Evolutionary conservation across 2,113 vertebrate species (phyloP).

Genomic region (Eira barbara): DNA sequence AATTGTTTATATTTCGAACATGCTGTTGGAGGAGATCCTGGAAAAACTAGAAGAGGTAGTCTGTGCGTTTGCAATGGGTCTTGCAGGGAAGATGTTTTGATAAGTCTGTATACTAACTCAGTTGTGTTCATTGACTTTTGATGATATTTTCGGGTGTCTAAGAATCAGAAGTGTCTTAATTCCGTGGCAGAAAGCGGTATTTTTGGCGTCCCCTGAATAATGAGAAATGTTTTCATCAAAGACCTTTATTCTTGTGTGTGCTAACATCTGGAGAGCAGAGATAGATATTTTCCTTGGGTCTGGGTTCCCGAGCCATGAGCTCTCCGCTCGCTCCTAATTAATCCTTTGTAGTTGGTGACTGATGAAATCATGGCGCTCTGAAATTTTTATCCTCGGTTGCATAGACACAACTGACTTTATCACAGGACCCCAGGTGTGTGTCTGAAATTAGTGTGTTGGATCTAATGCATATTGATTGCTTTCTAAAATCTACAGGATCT

Average conservation of each 20-base stretch:
- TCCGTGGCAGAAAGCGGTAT: constrained; percentile 24
- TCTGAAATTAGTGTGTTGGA: constrained; percentile 84
- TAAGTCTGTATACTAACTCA: neutral
- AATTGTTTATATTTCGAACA: neutral
- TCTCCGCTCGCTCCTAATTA: constrained; percentile 89
- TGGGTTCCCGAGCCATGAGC: constrained; percentile 73
- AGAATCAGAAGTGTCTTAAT: constrained; percentile 16
- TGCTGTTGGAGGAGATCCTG: neutral
- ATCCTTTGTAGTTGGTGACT: constrained; percentile 91
- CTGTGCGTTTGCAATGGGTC: neutral
- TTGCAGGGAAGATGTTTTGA: constrained; percentile 7
- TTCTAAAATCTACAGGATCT: constrained; percentile 64
- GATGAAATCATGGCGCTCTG: constrained; percentile 83
- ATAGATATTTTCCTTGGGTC: constrained; percentile 81
- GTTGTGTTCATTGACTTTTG: neutral
- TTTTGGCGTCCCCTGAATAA: constrained; percentile 67
- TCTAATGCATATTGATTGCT: constrained; percentile 90
- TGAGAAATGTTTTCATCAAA: constrained; percentile 76
- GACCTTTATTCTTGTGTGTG: constrained; percentile 47
- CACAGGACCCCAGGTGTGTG: constrained; percentile 89
- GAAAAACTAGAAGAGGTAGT: neutral
- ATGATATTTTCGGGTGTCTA: neutral
- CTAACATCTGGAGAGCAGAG: constrained; percentile 82
- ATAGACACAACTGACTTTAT: constrained; percentile 79
- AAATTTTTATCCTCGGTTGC: constrained; percentile 83